Conservation (phyloP, 2,797 vertebrate genomes). For the Pseudochirops cupreus region DNA sequence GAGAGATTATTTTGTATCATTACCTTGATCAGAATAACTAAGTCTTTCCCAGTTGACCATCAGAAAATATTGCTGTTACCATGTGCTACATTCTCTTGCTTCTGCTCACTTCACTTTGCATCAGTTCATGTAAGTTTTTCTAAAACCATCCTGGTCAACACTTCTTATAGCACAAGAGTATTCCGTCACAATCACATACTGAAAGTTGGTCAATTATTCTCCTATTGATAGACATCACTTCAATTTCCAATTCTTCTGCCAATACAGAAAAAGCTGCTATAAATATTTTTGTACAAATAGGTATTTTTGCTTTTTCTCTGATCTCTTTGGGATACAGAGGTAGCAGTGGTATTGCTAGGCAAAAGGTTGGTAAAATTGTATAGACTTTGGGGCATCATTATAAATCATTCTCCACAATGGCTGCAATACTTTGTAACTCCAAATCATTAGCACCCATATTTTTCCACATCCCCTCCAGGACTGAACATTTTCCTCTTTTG, state of each 20-base stretch:
- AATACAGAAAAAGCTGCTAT: neutral
- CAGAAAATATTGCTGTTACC: neutral
- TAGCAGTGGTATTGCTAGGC: neutral
- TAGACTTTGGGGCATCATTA: neutral
- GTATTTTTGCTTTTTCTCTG: neutral
- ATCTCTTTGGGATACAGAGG: neutral
- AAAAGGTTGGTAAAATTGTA: neutral
- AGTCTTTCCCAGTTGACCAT: neutral
- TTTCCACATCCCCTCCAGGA: neutral
- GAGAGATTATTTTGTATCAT: neutral
- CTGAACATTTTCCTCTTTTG: neutral
- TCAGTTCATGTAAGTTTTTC: neutral
- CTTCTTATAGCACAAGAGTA: neutral
- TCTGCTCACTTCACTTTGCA: neutral
- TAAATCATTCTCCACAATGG: neutral
- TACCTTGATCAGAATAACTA: neutral
- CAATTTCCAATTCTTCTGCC: neutral
- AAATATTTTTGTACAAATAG: neutral
- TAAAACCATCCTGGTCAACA: neutral
- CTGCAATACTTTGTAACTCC: neutral
- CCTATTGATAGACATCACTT: neutral
- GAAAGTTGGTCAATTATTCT: neutral
- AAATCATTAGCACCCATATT: neutral
- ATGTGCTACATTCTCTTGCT: neutral
- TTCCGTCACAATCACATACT: neutral